Evolutionary conservation across 2,113 vertebrate genomes (phyloP), one percentile per base, ranked within the genome.

Genomic region (Myxocyprinus asiaticus): DNA sequence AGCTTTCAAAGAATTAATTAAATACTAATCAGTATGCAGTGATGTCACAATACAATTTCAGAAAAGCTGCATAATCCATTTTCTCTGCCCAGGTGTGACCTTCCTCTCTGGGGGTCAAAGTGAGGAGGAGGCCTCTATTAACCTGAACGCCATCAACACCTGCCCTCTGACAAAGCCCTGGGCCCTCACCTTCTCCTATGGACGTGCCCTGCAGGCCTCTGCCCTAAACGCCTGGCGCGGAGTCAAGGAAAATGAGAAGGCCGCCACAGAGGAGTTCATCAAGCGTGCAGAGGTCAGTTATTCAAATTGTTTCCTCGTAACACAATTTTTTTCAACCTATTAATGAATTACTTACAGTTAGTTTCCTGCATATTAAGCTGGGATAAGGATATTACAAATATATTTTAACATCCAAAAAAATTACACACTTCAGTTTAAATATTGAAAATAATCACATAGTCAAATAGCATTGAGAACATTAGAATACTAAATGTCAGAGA

Each of bases 41-140:
- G 22, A 69, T 15, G 11, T 15, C 15, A 22, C 2, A 22, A 9
- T 17, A 8, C 9, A 4, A 48, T 65, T 66, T 66, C 11, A 7
- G 42, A 10, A 47, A 15, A 47, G 48, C 1, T 11, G 6, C 11
- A n/a, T 45, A n/a, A 44, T 45, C 6, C 6, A 1, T 55, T 43
- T 55, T 43, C 6, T 6, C 5, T 12, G 6, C 5, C 12, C 84
- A 99, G 98, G 98, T 11, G 94, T 99, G 85, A 99, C 98, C 8
- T 99, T 99, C 94, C 82, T 99, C 79, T 99, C 98, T 0, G 97
- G 98, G 22, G 98, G 98, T 76, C 98, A 99, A 91, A 99, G 97
- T 0, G 98, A 99, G 85, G 98, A 98, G 77, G 96, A 99, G 79
- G 98, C 98, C 67, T 96, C 96, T 1, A 88, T 99, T 86, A 98